phyloP scores from a whole-genome alignment of 2,888 invertebrate genomes.

The Idaea dimidiata region DNA sequence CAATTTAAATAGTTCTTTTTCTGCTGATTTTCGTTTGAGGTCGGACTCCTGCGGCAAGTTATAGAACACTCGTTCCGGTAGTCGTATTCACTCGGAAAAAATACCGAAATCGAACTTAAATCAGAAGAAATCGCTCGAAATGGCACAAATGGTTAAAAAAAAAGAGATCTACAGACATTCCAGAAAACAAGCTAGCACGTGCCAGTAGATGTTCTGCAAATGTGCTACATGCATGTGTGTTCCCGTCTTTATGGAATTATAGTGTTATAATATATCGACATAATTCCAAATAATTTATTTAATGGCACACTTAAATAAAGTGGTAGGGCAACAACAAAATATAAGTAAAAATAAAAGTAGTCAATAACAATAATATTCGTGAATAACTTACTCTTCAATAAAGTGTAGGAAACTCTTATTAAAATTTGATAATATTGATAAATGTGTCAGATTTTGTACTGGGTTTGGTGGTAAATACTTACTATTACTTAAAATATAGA shows the following conservation, averaged over 20 bases:
- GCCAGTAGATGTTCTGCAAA: too few relatives aligned
- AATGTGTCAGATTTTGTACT: neutral
- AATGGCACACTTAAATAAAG: neutral
- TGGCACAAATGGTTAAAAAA: too few relatives aligned
- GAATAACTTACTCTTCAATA: neutral
- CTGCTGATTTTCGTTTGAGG: too few relatives aligned
- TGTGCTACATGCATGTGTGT: too few relatives aligned
- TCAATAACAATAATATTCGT: neutral
- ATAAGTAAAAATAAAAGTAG: neutral
- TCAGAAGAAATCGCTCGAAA: too few relatives aligned
- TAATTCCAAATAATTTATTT: neutral
- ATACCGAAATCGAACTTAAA: too few relatives aligned
- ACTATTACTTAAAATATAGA: neutral
- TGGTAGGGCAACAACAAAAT: neutral
- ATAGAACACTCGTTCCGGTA: too few relatives aligned
- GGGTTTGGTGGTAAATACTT: neutral
- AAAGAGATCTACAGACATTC: too few relatives aligned
- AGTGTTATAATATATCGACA: neutral
- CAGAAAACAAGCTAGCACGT: too few relatives aligned
- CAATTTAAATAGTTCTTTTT: too few relatives aligned
- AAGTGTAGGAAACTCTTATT: neutral
- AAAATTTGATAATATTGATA: neutral
- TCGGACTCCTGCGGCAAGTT: too few relatives aligned
- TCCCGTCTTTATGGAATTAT: neutral
- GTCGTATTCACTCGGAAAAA: too few relatives aligned